Evolutionary conservation across 2,113 vertebrate species (phyloP).

Genomic region (Ceyx cyanopectus): DNA sequence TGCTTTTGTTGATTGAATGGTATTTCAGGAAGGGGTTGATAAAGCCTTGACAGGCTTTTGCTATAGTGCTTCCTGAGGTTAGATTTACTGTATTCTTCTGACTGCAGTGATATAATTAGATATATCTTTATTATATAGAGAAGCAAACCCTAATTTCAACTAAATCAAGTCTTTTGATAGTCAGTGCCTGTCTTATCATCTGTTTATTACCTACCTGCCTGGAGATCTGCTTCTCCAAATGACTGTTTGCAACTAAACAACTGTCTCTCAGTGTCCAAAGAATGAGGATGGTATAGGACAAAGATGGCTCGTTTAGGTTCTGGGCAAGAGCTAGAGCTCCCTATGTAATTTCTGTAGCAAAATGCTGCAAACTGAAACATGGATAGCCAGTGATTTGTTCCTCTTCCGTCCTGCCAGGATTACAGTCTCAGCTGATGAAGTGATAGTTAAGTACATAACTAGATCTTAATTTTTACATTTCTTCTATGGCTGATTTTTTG

Average conservation of each 20-base stretch:
- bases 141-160: not conserved
- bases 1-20: not conserved
- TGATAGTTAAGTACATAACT: not conserved
- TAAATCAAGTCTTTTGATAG: not conserved
- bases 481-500: not conserved
- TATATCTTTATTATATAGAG: not conserved
- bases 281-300: not conserved
- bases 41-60: slow-evolving; percentile 12
- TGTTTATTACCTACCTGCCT: not conserved
- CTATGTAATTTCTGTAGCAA: not conserved
- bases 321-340: not conserved
- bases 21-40: not conserved
- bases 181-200: not conserved
- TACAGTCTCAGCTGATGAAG: not conserved
- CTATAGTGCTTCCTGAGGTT: not conserved
- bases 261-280: not conserved
- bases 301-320: not conserved
- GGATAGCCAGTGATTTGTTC: not conserved
- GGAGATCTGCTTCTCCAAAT: not conserved
- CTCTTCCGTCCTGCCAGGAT: not conserved
- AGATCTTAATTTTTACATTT: not conserved
- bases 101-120: not conserved
- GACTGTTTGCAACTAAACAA: not conserved
- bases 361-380: not conserved
- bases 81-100: not conserved